Percentiles rank a stretch among this genome's conserved stretches.
Conservation (phyloP, 2,113 vertebrate genomes). For the Solenodon paradoxus region DNA sequence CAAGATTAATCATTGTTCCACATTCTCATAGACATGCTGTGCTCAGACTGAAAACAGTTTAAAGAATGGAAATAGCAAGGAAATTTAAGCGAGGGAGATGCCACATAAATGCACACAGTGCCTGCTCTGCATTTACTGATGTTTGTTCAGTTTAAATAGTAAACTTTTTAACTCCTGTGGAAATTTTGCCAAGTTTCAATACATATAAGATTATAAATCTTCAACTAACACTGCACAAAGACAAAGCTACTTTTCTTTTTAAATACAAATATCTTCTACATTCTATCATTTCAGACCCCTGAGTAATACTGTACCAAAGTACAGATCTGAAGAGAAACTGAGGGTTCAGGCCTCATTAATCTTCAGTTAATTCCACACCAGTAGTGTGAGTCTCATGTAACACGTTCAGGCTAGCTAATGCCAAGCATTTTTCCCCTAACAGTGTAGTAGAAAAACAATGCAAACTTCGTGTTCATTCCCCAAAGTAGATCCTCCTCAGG, state of each 20-base stretch:
- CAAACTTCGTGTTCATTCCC: slow-evolving; percentile 41
- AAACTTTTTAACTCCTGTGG: slow-evolving; percentile 86
- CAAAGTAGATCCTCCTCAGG: slow-evolving; percentile 3
- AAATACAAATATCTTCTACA: slow-evolving; percentile 82
- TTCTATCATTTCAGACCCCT: slow-evolving; percentile 85
- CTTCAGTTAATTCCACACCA: slow-evolving; percentile 69
- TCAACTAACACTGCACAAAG: slow-evolving; percentile 86
- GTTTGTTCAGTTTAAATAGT: slow-evolving; percentile 86
- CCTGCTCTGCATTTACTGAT: slow-evolving; percentile 70
- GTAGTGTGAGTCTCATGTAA: slow-evolving; percentile 59
- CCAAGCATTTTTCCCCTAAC: slow-evolving; percentile 53
- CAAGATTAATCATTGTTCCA: not conserved
- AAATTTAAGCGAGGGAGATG: slow-evolving; percentile 33
- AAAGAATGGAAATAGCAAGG: slow-evolving; percentile 26
- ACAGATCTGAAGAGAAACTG: slow-evolving; percentile 81
- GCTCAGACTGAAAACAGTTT: not conserved
- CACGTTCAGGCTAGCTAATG: slow-evolving; percentile 72
- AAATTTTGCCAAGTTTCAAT: slow-evolving; percentile 84
- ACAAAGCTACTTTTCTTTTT: slow-evolving; percentile 80
- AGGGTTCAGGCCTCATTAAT: slow-evolving; percentile 76
- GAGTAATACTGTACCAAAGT: slow-evolving; percentile 85
- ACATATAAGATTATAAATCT: slow-evolving; percentile 80
- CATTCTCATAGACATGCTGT: not conserved
- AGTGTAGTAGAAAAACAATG: slow-evolving; percentile 50
- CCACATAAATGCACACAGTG: slow-evolving; percentile 24